Evolutionary conservation across 2,113 vertebrate species (phyloP), one percentile per base, ranked within the genome.

Genomic region (Xiphophorus hellerii): DNA sequence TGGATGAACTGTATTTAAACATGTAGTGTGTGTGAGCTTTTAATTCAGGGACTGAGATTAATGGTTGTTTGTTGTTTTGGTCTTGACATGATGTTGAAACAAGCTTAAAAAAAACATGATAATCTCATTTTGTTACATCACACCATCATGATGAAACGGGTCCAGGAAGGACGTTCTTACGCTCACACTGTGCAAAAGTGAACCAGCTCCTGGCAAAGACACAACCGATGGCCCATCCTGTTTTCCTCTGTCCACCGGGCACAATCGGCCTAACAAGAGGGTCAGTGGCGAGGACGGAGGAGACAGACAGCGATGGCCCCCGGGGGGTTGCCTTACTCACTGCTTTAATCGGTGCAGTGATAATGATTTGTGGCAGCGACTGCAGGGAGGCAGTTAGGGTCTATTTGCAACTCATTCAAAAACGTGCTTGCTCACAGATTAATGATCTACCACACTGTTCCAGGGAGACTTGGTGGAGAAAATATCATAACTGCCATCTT

Each of bases 291-390:
- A 85, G 88, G 90, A 91, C 87, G 85, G 84, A 89, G 87, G 86
- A 83, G 80, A 64, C 39, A 73, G 80, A 74, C 77, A 51, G 86
- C n/a, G 20, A 62, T 15, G n/a, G 63, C 73, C 84, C 85, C 37
- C 35, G 66, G 78, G 90, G 84, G 73, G 29, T 27, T 42, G 60
- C 61, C 81, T 93, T 92, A 91, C 82, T 93, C 90, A 91, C 67
- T 65, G 78, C 66, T 84, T 82, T 89, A 90, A 92, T 92, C 61
- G 74, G 83, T 63, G 61, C 77, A 79, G 30, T 66, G 77, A 87
- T 90, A 91, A 93, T 91, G 86, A 86, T 88, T 75, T 84, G 90
- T 87, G 88, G 90, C 79, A 87, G 84, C 39, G 88, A 86, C 81
- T 89, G 87, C 86, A 80, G 86, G 83, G 82, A 87, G 87, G 81